phyloP scores from a whole-genome alignment of 2,113 vertebrate species.

The Butorides virescens region DNA sequence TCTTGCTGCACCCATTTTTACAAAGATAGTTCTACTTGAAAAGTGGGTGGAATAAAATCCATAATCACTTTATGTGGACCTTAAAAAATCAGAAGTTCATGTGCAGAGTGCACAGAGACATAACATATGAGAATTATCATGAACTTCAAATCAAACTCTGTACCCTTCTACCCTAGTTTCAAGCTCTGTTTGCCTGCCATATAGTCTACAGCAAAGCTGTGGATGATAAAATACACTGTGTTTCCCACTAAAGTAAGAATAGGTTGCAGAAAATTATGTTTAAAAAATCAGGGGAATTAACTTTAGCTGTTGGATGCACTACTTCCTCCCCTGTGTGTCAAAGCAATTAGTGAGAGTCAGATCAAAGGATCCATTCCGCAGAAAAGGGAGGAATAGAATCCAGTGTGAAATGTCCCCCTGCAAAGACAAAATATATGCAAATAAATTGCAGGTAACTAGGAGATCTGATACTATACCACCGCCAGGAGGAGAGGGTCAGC shows the following conservation, averaged over 20 bases:
- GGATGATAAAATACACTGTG: background rate
- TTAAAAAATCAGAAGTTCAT: background rate
- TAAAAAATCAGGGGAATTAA: constrained; percentile 1
- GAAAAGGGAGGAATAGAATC: background rate
- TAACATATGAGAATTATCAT: background rate
- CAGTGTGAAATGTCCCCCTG: background rate
- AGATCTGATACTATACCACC: constrained; percentile 53
- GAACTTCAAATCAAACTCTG: background rate
- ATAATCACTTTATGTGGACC: background rate
- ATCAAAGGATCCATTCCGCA: constrained; percentile 7
- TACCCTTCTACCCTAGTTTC: background rate
- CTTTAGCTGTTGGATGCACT: background rate
- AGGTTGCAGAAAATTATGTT: background rate
- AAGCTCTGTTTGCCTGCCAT: background rate
- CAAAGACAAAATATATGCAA: constrained; percentile 31
- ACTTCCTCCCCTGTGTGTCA: background rate
- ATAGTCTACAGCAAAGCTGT: background rate
- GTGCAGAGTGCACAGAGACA: background rate
- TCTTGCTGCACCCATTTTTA: background rate
- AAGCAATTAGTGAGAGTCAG: constrained; percentile 29
- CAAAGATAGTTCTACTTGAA: background rate
- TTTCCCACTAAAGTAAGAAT: background rate
- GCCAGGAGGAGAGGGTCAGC: constrained; percentile 53
- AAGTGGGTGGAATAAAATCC: background rate
- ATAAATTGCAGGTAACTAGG: constrained; percentile 31